Evolutionary conservation across 1,140 invertebrate genomes (phyloP), one percentile per base, ranked within the genome.

Genomic region (Caenorhabditis briggsae): DNA sequence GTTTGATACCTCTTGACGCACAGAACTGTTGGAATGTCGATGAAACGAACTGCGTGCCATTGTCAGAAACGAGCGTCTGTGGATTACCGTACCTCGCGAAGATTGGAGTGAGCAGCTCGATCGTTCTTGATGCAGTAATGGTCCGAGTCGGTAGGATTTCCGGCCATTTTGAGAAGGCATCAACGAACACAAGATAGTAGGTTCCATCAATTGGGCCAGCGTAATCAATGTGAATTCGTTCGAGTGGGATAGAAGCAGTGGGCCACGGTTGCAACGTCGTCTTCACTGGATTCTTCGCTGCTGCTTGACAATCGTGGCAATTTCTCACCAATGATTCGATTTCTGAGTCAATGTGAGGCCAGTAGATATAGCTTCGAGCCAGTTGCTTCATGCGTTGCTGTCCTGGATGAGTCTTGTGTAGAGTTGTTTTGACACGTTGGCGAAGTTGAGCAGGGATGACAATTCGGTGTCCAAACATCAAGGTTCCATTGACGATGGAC

Each of bases 321-420:
- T 33, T 33, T 33, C 33, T 33, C 33, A 33, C 33, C 90, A 23
- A 89, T 89, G 88, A 94, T 86, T 93, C 92, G 56, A 94, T 93
- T 8, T 93, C 92, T 23, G 87, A 46, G 87, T 95, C 93, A 0
- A 94, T 92, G 5, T 90, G 89, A 16, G 92, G 93, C 94, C 93
- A 95, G 93, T 93, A 94, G 7, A 91, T 82, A 70, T 90, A 89
- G 43, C 84, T 88, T 41, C 91, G 25, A 18, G 91, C 92, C 12
- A 92, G 56, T 7, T 82, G 46, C 85, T 93, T 92, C 91, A 92
- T 92, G 25, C 88, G 88, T 5, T 89, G 88, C 16, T 90, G 89
- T 18, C 92, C 92, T 9, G 88, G 82, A 84, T 93, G 92, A n/a
- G 61, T 88, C 12, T 61, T 43, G 88, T 93, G 90, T 11, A 93